Percentiles rank a stretch among this genome's conserved stretches.
Conservation (phyloP, 1,140 invertebrate genomes). For the Proales similis region DNA sequence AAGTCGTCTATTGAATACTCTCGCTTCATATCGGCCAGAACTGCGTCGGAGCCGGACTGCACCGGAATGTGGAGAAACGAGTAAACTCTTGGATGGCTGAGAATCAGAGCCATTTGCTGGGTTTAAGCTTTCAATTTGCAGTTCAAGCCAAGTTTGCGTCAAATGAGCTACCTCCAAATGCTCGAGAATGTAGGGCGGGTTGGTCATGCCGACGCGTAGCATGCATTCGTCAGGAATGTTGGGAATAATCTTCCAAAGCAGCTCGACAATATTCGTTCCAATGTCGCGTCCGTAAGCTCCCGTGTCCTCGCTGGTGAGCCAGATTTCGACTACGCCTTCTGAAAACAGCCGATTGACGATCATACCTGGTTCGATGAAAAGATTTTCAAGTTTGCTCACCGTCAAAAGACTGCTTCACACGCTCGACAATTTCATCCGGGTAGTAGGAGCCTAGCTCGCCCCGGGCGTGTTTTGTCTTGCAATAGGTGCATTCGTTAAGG, state of each 20-base stretch:
- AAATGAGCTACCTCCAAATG: too few relatives aligned
- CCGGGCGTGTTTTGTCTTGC: slow-evolving; percentile 93
- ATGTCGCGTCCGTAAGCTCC: slow-evolving; percentile 94
- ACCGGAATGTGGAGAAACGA: slow-evolving; percentile 92
- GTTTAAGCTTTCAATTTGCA: too few relatives aligned
- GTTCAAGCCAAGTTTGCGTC: too few relatives aligned
- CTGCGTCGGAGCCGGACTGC: slow-evolving; percentile 86
- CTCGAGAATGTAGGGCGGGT: slow-evolving; percentile 94
- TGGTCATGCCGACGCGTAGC: slow-evolving; percentile 87
- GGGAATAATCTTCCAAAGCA: slow-evolving; percentile 76
- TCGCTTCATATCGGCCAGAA: slow-evolving; percentile 87
- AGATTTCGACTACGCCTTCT: slow-evolving; percentile 92
- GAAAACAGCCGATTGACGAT: slow-evolving; percentile 43
- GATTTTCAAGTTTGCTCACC: slow-evolving; percentile 42
- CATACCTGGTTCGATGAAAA: slow-evolving; percentile 2
- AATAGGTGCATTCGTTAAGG: slow-evolving; percentile 95
- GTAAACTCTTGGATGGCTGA: slow-evolving; percentile 81
- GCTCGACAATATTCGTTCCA: slow-evolving; percentile 71
- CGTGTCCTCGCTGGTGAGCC: slow-evolving; percentile 95
- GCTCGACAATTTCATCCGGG: slow-evolving; percentile 58
- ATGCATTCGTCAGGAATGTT: slow-evolving; percentile 82
- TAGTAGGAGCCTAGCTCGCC: slow-evolving; percentile 89
- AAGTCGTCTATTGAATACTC: slow-evolving; percentile 85
- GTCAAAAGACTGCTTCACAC: slow-evolving; percentile 66
- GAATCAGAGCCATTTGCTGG: slow-evolving; percentile 81